Evolutionary conservation across 1,140 invertebrate genomes (phyloP).

Genomic region (Pemphigus obesinymphae): DNA sequence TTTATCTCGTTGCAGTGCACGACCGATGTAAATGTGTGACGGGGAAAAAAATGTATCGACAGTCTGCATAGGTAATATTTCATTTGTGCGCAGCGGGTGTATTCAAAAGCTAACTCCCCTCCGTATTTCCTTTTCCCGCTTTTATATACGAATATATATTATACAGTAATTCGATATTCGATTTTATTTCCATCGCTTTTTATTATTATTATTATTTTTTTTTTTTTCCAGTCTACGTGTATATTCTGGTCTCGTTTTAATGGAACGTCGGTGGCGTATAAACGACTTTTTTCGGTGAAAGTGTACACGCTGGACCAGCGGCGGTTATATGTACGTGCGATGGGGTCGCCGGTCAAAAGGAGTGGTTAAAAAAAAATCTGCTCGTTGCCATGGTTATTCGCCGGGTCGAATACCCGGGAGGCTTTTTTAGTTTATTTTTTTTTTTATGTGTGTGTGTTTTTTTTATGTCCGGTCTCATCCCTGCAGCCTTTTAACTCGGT

Average conservation of each 20-base stretch:
- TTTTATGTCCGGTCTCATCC: constrained; percentile 14
- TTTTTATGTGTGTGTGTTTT: not conserved
- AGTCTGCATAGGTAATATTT: not conserved
- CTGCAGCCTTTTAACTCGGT: constrained; percentile 9
- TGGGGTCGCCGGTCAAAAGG: constrained; percentile 25
- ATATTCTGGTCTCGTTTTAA: not conserved
- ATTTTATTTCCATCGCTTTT: constrained; percentile 6
- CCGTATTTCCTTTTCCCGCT: not conserved
- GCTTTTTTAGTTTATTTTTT: not conserved
- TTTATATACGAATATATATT: not conserved
- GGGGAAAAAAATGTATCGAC: not conserved
- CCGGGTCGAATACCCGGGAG: constrained; percentile 35
- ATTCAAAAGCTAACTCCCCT: not conserved
- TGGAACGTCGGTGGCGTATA: not conserved
- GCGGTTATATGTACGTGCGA: not conserved
- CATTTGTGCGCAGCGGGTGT: not conserved
- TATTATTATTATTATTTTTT: not conserved
- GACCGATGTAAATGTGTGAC: not conserved
- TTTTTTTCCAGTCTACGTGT: not conserved
- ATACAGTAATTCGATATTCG: not conserved
- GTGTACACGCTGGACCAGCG: not conserved
- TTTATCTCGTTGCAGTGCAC: too few relatives aligned
- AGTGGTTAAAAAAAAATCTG: constrained; percentile 41
- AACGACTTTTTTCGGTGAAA: not conserved
- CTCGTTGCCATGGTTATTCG: constrained; percentile 35